These are phyloP conservation scores for Morone saxatilis DNA, from an alignment of 2,113 vertebrate genomes.

Conservation along the genomic window DNA sequence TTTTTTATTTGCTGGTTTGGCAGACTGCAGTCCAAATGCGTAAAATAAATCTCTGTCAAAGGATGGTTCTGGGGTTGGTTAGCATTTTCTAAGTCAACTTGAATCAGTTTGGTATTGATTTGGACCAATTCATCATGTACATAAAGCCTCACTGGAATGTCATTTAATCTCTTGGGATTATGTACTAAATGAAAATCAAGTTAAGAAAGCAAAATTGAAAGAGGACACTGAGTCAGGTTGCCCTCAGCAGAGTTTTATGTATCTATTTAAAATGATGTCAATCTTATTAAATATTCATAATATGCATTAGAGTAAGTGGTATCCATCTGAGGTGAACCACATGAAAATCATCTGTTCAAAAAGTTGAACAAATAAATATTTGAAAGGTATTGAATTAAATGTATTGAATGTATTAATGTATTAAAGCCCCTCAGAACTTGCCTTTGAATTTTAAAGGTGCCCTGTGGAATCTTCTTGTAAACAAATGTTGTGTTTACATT, in stretches of 20 bases:
- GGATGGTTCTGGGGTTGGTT: not conserved
- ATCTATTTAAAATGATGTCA: constrained; percentile 4
- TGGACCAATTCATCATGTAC: not conserved
- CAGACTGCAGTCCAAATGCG: not conserved
- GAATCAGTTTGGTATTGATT: not conserved
- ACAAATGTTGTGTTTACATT: not conserved
- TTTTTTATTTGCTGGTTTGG: constrained; percentile 19
- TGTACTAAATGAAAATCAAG: not conserved
- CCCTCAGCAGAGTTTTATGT: not conserved
- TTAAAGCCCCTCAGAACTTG: not conserved
- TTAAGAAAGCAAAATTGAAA: not conserved
- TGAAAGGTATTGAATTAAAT: not conserved
- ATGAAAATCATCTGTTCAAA: not conserved
- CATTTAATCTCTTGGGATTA: not conserved
- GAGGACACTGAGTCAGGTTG: not conserved
- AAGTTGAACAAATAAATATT: constrained; percentile 4
- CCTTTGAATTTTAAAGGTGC: not conserved
- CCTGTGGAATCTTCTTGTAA: not conserved
- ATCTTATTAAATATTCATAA: constrained; percentile 44
- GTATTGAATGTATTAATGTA: not conserved
- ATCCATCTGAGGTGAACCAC: constrained; percentile 11
- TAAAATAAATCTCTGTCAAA: constrained; percentile 1
- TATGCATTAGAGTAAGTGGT: constrained; percentile 23
- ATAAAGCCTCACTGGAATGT: not conserved
- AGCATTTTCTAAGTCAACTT: not conserved